Evolutionary conservation across 2,113 vertebrate species (phyloP).

Genomic region (Melozone crissalis): DNA sequence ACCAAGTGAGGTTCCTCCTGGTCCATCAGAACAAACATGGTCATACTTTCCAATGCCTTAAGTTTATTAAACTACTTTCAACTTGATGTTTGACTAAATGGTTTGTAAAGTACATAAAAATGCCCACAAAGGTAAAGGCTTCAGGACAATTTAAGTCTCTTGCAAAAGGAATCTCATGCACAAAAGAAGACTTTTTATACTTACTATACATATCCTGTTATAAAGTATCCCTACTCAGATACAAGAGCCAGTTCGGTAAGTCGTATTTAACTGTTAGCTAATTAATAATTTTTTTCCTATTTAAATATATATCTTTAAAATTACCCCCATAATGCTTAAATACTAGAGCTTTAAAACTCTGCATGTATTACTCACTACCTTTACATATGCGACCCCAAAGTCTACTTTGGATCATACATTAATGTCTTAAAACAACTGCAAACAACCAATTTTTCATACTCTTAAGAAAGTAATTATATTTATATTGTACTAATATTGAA

Average conservation of each 20-base stretch:
- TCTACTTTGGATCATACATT: background rate
- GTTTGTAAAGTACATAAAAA: background rate
- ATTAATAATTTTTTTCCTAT: background rate
- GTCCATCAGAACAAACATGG: background rate
- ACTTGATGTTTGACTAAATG: background rate
- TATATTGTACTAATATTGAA: background rate
- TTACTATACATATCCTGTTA: background rate
- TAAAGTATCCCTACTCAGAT: background rate
- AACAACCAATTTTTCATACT: background rate
- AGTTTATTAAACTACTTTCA: background rate
- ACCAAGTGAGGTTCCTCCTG: background rate
- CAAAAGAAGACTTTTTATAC: background rate
- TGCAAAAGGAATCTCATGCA: background rate
- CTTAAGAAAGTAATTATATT: background rate
- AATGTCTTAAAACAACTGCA: background rate
- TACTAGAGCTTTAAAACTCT: background rate
- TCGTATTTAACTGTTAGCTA: background rate
- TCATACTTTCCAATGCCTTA: background rate
- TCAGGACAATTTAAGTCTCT: background rate
- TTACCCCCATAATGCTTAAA: background rate
- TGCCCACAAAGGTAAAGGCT: background rate
- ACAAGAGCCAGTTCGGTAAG: background rate
- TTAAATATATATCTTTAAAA: background rate
- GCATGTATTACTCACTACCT: background rate
- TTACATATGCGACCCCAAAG: background rate